Evolutionary conservation across 2,113 vertebrate species (phyloP), one percentile per base, ranked within the genome.

Genomic region (Lutjanus erythropterus): DNA sequence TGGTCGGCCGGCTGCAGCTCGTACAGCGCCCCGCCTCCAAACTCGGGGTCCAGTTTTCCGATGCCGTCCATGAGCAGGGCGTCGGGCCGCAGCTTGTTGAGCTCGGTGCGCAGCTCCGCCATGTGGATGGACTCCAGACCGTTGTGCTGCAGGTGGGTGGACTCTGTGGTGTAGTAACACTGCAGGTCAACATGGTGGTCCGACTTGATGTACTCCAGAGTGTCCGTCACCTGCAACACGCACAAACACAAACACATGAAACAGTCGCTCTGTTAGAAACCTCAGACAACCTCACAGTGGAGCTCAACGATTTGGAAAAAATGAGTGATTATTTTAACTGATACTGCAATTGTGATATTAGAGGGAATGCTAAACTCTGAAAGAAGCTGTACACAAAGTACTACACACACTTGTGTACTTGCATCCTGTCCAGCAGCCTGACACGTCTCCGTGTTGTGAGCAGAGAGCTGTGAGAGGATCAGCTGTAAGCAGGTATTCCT

Each of bases 61-160:
- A 92, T 79, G 75, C 89, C 78, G 53, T 95, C 95, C 44, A 94
- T 68, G 9, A 88, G 81, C 74, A 89, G 52, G 6, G 90, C 50
- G 3, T 96, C 95, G 0, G 94, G 94, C 8, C 94, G 86, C 19
- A 96, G 94, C 91, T 96, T 96, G 84, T 96, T 94, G 58, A 96
- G 93, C 80, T 96, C 95, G 0, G 93, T 91, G 55, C 95, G 93
- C 3, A 96, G 93, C 86, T 96, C 95, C 0, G 95, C 95, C 95
- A 96, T 95, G 87, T 95, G 95, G 85, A 95, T 96, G 66, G 95
- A 96, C 92, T 96, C 95, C n/a, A 96, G 88, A 35, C 87, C 85
- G 49, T 94, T 95, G 85, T 83, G 90, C 42, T 86, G 93, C 76
- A 93, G 84, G 84, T 91, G 92, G 21, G 80, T 37, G 5, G 92